These are phyloP conservation scores for Sphenodon punctatus DNA, from an alignment of 2,797 vertebrate species.

Conservation along the genomic window DNA sequence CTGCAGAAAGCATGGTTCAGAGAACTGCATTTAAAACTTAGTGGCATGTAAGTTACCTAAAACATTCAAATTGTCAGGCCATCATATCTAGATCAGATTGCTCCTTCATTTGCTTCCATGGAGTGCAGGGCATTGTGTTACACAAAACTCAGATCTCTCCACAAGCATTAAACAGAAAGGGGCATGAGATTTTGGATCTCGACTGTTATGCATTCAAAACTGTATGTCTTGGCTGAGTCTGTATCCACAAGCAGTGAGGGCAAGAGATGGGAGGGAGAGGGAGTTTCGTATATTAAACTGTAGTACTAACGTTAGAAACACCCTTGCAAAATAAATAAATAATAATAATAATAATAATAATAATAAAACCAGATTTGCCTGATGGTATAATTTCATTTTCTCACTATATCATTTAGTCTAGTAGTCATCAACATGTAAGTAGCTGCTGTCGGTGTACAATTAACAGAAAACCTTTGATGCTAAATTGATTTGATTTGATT, in stretches of 20 bases:
- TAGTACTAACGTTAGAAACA: not conserved
- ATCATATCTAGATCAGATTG: not conserved
- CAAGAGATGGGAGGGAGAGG: not conserved
- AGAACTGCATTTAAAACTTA: not conserved
- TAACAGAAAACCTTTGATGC: not conserved
- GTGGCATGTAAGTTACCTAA: not conserved
- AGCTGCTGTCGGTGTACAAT: not conserved
- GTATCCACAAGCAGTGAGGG: not conserved
- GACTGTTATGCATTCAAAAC: not conserved
- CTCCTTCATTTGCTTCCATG: not conserved
- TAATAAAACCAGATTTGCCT: too few species aligned
- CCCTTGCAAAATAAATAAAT: not conserved
- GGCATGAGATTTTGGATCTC: not conserved
- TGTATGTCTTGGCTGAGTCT: not conserved
- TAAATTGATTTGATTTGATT: accelerated
- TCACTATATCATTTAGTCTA: not conserved
- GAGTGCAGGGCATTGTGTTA: not conserved
- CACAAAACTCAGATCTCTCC: not conserved
- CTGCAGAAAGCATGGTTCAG: conserved; percentile 38
- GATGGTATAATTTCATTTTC: not conserved
- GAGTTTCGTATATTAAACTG: not conserved
- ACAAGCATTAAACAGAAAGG: not conserved
- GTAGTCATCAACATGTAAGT: not conserved
- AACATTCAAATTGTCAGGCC: not conserved
- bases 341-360: too few species aligned